Evolutionary conservation across 2,888 invertebrate genomes (phyloP), one percentile per base, ranked within the genome.

Genomic region (Therioaphis trifolii): DNA sequence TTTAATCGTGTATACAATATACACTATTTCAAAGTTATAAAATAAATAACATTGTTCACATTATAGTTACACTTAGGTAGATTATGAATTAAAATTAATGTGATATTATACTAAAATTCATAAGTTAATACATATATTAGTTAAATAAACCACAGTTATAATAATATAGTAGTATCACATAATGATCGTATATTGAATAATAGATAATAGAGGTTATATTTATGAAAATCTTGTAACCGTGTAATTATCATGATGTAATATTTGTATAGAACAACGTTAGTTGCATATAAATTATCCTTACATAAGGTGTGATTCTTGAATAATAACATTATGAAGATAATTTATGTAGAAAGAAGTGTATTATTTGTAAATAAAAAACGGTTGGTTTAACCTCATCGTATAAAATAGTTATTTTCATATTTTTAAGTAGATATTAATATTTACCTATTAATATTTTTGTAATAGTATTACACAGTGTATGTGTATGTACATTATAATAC

Each of bases 1-100:
- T 79, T 58, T 79, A 79, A 79, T 79, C 58, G 71, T 58, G n/a
- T 46, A n/a, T 63, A 15, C n/a, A n/a, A n/a, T n/a, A n/a, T 24
- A 46, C 52, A 35, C 27, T 40, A 52, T 52, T n/a, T 15, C 40
- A 15, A 27, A 68, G 40, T 40, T 21, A n/a, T 24, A 52, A 69
- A 55, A 68, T 78, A 52, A 55, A 68, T 77, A 66, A 12, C 27
- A 15, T 49, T 14, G 49, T 66, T 49, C 49, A 29, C n/a, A n/a
- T n/a, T 35, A 55, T 40, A n/a, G 68, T 58, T n/a, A 68, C 68
- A 24, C 35, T 52, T 52, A 21, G 35, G 35, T 63, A 49, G 18
- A 1, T 21, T 5, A 24, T 43, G 55, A 79, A 58, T 79, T 79
- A 79, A 43, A 79, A 79, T 79, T 55, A 79, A 24, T 43, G 21